Evolutionary conservation across 2,888 invertebrate species (phyloP), one percentile per base, ranked within the genome.

Genomic region (Mesorhabditis spiculigera): DNA sequence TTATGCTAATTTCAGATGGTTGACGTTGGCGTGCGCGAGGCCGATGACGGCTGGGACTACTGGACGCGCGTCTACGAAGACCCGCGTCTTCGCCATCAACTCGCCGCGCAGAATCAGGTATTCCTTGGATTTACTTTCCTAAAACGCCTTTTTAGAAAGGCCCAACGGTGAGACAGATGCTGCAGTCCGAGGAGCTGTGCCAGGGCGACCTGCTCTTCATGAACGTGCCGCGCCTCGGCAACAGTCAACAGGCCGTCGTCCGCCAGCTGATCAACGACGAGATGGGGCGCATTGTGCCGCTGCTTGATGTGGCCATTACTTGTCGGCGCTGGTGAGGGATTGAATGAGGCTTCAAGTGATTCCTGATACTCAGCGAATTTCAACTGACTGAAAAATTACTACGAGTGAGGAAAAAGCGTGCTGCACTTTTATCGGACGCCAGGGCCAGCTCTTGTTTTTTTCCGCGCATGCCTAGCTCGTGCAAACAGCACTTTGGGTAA

Each of bases 191-290:
- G 6, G 16, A 63, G 63, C 63, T 63, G 63, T 63, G 63, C 63
- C 10, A 63, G 16, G 63, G 63, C 63, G 63, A 63, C 13, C 41
- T 63, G 13, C 6, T 63, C 16, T 63, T 63, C 28, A 8, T 28
- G 13, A 63, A 63, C 63, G 63, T 63, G 63, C 63, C 63, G 63
- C 63, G 63, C 16, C 8, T 63, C 41, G 63, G 63, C n/a, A 63
- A 8, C 41, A 16, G 6, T 16, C 63, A 63, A 16, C 63, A 63
- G 41, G 63, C 16, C 6, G 63, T 63, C 13, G 63, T 63, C 6
- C 63, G 63, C 6, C 10, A 63, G 6, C 63, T 63, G 63, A 16
- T 63, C 13, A 8, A 63, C 63, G 6, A 6, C 28, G 13, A 63
- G 41, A 6, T 63, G 6, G 16, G 41, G 63, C 58, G 58, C 8